Percentiles rank a stretch among this genome's conserved stretches.
phyloP scores from a whole-genome alignment of 2,797 vertebrate species.

The Sciaenops ocellatus region DNA sequence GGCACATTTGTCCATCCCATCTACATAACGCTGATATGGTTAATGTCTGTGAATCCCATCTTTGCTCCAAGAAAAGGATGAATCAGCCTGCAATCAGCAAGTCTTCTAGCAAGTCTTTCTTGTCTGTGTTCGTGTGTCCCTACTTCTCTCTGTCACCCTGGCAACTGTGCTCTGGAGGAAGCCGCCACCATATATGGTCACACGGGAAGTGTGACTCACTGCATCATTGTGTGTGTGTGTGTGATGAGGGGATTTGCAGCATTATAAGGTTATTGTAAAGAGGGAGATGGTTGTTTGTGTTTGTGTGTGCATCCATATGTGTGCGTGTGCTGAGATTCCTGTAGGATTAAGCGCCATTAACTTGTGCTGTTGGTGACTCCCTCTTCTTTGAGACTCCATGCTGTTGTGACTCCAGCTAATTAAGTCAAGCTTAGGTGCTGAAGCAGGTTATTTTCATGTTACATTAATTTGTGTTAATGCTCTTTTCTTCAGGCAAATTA shows the following conservation, averaged over 20 bases:
- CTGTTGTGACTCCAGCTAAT: slow-evolving; percentile 35
- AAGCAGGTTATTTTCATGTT: slow-evolving; percentile 27
- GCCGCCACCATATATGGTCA: slow-evolving; percentile 72
- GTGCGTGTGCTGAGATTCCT: slow-evolving; percentile 37
- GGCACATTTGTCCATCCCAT: slow-evolving; percentile 11
- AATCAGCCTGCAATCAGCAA: slow-evolving; percentile 65
- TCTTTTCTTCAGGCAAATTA: not conserved
- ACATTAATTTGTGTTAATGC: slow-evolving; percentile 7
- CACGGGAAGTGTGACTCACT: slow-evolving; percentile 70
- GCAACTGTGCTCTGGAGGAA: slow-evolving; percentile 79
- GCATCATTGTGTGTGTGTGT: slow-evolving; percentile 32
- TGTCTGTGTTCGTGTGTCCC: slow-evolving; percentile 48
- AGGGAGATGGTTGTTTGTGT: slow-evolving; percentile 41
- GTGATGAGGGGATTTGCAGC: slow-evolving; percentile 47
- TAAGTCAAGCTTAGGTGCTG: slow-evolving; percentile 36
- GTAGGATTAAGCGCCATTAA: slow-evolving; percentile 41
- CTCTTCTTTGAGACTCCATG: slow-evolving; percentile 15
- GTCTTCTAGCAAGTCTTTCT: slow-evolving; percentile 60
- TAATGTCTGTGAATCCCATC: slow-evolving; percentile 52
- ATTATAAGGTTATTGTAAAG: slow-evolving; percentile 37
- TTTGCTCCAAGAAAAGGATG: slow-evolving; percentile 47
- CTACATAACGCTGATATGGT: slow-evolving; percentile 29
- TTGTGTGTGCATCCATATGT: not conserved
- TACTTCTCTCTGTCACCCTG: slow-evolving; percentile 76
- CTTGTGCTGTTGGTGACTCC: slow-evolving; percentile 26